Conservation (phyloP, 2,888 invertebrate species). For the Andrena trimmerana region DNA sequence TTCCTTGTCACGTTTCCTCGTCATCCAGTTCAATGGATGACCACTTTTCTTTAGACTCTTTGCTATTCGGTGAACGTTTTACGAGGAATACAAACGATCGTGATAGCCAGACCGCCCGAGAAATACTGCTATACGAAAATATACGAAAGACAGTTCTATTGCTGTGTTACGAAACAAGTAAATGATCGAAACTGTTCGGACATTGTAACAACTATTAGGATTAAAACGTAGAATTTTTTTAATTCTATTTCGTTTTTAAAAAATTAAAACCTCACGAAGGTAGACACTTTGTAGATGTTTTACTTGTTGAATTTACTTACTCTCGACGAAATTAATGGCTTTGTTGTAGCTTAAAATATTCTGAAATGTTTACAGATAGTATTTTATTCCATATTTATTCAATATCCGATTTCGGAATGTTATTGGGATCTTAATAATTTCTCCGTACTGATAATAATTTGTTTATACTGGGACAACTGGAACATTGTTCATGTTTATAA, state of each 20-base stretch:
- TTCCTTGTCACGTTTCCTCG: constrained; percentile 57
- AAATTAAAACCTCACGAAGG: background rate
- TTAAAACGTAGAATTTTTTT: background rate
- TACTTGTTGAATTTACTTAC: too few relatives aligned
- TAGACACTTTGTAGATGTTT: background rate
- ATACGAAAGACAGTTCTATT: constrained; percentile 2
- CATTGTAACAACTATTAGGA: background rate
- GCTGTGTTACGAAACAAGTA: background rate
- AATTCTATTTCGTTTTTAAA: background rate
- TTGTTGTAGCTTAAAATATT: too few relatives aligned
- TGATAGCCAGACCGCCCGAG: constrained; percentile 32
- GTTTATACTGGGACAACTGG: too few relatives aligned
- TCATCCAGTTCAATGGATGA: constrained; percentile 57
- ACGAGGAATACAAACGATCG: constrained; percentile 52
- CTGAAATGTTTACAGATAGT: too few relatives aligned
- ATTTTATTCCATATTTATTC: too few relatives aligned
- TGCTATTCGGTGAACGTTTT: constrained; percentile 57
- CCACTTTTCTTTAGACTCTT: constrained; percentile 61
- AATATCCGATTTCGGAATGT: too few relatives aligned
- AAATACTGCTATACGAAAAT: constrained; percentile 15
- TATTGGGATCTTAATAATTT: too few relatives aligned
- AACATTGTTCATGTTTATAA: too few relatives aligned
- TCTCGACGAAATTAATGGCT: too few relatives aligned
- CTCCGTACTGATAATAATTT: too few relatives aligned
- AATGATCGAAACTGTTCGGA: background rate